phyloP scores from a whole-genome alignment of 2,797 vertebrate species.

The Vireo griseus region DNA sequence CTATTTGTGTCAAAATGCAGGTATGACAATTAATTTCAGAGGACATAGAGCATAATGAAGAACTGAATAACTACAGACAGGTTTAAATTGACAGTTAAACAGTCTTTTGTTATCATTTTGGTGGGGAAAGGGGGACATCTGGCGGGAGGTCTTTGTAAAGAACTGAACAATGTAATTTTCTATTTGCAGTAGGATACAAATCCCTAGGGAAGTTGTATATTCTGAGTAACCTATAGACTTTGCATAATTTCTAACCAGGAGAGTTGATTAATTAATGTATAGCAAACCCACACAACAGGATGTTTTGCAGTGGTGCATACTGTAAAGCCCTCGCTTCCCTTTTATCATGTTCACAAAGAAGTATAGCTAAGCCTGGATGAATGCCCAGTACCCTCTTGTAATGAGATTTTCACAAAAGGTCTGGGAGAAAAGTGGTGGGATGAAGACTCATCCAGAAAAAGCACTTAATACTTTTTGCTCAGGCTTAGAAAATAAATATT shows the following conservation, averaged over 20 bases:
- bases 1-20: not conserved
- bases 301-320: not conserved
- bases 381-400: not conserved
- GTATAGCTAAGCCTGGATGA: not conserved
- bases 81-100: not conserved
- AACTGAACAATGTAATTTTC: not conserved
- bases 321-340: not conserved
- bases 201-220: not conserved
- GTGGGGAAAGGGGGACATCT: slow-evolving; percentile 54
- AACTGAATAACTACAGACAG: not conserved
- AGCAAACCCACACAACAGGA: not conserved
- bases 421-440: not conserved
- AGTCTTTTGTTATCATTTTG: not conserved
- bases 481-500: not conserved
- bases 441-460: not conserved
- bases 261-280: not conserved
- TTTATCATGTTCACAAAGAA: not conserved
- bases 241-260: not conserved
- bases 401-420: not conserved
- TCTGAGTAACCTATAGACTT: not conserved
- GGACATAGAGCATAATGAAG: not conserved
- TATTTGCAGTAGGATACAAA: not conserved
- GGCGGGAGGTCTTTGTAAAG: not conserved
- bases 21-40: not conserved
- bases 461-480: not conserved